These are phyloP conservation scores for Heterotis niloticus DNA, from an alignment of 2,113 vertebrate genomes.

Conservation along the genomic window DNA sequence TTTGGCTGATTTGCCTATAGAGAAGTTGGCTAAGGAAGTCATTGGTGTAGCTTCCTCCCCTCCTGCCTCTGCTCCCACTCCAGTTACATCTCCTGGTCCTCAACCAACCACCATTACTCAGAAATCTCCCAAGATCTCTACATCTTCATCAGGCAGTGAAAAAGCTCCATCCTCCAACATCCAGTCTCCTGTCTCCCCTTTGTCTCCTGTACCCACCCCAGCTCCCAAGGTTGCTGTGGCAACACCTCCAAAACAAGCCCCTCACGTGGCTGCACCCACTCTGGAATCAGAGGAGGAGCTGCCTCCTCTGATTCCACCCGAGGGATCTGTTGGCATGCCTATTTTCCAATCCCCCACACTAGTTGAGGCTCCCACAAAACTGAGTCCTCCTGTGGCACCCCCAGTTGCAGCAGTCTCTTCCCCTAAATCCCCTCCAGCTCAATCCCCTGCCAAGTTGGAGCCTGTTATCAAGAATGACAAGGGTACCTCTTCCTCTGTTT, in stretches of 20 bases:
- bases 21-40: conserved; percentile 38
- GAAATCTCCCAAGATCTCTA: conserved; percentile 18
- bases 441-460: conserved; percentile 69
- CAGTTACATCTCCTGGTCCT: conserved; percentile 15
- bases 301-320: conserved; percentile 87
- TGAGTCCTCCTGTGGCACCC: conserved; percentile 43
- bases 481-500: conserved; percentile 76
- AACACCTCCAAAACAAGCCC: conserved; percentile 43
- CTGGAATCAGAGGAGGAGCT: conserved; percentile 65
- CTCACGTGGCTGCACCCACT: conserved; percentile 40
- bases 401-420: conserved; percentile 35
- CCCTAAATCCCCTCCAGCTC: conserved; percentile 46
- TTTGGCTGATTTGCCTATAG: conserved; percentile 21
- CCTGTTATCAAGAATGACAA: conserved; percentile 85
- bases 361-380: conserved; percentile 51
- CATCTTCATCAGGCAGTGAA: conserved; percentile 27
- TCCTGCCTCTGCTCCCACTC: conserved; percentile 25
- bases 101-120: conserved; percentile 5
- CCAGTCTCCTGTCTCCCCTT: conserved; percentile 38
- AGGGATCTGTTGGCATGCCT: conserved; percentile 58
- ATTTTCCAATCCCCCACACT: conserved; percentile 57
- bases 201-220: conserved; percentile 23
- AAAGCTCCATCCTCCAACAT: conserved; percentile 42
- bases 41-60: conserved; percentile 4
- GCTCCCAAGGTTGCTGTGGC: conserved; percentile 34